Conservation (phyloP, 1,140 invertebrate species). For the Oedothorax gibbosus region DNA sequence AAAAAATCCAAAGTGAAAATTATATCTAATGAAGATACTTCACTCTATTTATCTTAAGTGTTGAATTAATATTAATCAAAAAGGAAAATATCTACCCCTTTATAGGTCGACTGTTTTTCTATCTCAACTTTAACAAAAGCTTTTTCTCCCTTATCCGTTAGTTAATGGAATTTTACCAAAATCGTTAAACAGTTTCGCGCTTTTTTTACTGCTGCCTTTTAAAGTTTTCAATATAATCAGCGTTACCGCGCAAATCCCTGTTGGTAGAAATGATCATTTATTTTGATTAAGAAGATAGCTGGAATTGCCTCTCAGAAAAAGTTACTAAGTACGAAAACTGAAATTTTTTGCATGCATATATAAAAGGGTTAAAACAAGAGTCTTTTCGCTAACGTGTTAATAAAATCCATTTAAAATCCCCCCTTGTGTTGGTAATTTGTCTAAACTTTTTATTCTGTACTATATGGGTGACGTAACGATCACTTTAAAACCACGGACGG, state of each 20-base stretch:
- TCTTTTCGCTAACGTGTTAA: constrained; percentile 21
- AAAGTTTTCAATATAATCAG: constrained; percentile 24
- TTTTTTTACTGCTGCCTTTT: constrained; percentile 1
- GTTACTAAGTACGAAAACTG: constrained; percentile 1
- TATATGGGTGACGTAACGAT: no score
- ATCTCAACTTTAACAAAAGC: constrained; percentile 11
- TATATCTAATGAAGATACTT: constrained; percentile 35
- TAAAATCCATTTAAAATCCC: neutral
- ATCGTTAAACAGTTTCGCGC: constrained; percentile 42
- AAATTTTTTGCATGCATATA: neutral
- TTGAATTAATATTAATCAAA: constrained; percentile 56
- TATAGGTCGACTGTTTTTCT: constrained; percentile 4
- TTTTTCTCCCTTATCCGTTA: constrained; percentile 29
- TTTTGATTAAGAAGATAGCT: constrained; percentile 42
- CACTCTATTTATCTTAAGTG: constrained; percentile 41
- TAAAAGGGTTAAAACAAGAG: neutral
- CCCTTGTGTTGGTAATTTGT: neutral
- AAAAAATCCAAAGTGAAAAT: constrained; percentile 25
- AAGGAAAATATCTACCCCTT: constrained; percentile 9
- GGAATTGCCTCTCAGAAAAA: neutral
- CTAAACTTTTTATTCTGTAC: no score
- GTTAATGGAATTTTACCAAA: constrained; percentile 48
- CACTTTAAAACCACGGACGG: no score
- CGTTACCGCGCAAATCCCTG: constrained; percentile 10
- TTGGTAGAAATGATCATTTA: constrained; percentile 42